A percentile compares a stretch with the other conserved stretches of the same genome.
Evolutionary conservation across 2,797 vertebrate species (phyloP).

Genomic region (Amazona ochrocephala): DNA sequence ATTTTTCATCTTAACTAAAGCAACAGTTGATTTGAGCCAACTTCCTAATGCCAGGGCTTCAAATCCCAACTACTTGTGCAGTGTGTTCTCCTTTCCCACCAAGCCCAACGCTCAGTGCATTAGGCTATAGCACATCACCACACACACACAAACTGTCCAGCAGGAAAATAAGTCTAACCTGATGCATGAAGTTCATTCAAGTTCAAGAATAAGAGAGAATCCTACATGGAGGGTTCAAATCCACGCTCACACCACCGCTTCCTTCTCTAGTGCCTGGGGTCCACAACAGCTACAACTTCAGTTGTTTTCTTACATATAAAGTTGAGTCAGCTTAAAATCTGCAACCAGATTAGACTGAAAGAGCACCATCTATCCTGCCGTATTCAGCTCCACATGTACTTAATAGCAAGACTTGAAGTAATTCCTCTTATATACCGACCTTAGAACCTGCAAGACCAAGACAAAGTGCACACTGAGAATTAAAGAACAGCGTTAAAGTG

Average conservation of each 20-base stretch:
- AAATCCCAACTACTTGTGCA: not conserved
- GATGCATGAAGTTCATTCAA: not conserved
- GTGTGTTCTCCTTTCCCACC: not conserved
- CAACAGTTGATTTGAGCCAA: not conserved
- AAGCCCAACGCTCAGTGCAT: accelerated
- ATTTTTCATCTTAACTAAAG: not conserved
- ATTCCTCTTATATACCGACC: not conserved
- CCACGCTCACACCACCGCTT: not conserved
- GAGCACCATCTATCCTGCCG: not conserved
- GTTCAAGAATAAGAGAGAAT: not conserved
- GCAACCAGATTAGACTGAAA: not conserved
- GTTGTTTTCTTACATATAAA: not conserved
- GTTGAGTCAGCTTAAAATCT: not conserved
- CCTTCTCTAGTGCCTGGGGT: not conserved
- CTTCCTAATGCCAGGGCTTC: not conserved
- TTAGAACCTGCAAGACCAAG: not conserved
- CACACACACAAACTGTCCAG: not conserved
- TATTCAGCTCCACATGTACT: not conserved
- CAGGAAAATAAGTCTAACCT: not conserved
- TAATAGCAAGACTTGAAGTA: not conserved
- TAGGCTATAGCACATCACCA: not conserved
- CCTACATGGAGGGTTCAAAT: not conserved
- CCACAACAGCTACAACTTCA: not conserved
- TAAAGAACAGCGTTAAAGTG: not conserved
- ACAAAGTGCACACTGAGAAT: not conserved